A percentile compares a stretch with the other conserved stretches of the same genome.
Evolutionary conservation across 2,888 invertebrate genomes (phyloP).

Genomic region (Lochmaea capreae): DNA sequence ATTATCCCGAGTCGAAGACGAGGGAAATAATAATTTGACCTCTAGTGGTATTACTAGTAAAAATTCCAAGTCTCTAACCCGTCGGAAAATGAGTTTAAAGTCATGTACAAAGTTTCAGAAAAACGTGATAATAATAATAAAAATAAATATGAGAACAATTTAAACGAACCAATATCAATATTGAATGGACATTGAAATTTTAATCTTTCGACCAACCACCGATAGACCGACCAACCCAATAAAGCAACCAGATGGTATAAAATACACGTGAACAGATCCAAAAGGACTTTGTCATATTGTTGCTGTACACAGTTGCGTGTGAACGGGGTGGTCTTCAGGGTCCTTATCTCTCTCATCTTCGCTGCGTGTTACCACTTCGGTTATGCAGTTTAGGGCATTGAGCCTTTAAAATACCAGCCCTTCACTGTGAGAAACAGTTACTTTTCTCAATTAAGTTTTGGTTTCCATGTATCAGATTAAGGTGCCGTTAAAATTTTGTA

Average conservation of each 20-base stretch:
- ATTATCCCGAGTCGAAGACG: too few species aligned
- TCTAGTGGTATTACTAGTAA: too few species aligned
- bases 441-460: constrained; percentile 18
- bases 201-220: constrained; percentile 3
- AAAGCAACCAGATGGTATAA: constrained; percentile 25
- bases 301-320: constrained; percentile 52
- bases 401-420: constrained; percentile 42
- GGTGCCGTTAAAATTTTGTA: not conserved
- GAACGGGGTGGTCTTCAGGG: constrained; percentile 57
- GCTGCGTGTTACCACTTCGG: constrained; percentile 55
- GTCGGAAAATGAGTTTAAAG: too few species aligned
- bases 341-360: constrained; percentile 55
- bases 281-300: constrained; percentile 28
- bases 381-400: constrained; percentile 54
- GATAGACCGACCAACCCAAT: constrained; percentile 8
- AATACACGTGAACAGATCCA: constrained; percentile 27
- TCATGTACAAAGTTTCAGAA: too few species aligned
- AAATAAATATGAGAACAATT: too few species aligned
- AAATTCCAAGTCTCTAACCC: too few species aligned
- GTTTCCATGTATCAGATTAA: constrained; percentile 9
- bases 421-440: constrained; percentile 53
- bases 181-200: not conserved
- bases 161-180: not conserved
- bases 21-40: too few species aligned
- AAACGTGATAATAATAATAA: too few species aligned